Evolutionary conservation across 2,797 vertebrate species (phyloP).

Genomic region (Acrossocheilus fasciatus): DNA sequence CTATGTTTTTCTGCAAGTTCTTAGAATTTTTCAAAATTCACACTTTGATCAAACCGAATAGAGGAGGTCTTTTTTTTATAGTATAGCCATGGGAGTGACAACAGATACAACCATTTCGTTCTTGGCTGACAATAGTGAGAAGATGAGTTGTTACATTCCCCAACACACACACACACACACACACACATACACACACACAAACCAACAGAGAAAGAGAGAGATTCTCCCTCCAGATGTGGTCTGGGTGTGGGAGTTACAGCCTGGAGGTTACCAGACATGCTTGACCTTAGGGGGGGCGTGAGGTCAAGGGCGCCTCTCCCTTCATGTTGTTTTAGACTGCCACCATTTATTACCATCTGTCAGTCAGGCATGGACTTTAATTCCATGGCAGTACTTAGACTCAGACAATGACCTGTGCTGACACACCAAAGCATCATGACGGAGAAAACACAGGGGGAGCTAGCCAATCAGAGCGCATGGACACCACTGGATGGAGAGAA

Average conservation of each 20-base stretch:
- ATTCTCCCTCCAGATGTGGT: constrained; percentile 72
- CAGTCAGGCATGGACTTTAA: constrained; percentile 76
- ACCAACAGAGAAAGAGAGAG: constrained; percentile 41
- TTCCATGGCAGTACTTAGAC: constrained; percentile 64
- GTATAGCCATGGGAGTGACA: not conserved
- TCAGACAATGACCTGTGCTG: constrained; percentile 42
- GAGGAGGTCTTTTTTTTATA: not conserved
- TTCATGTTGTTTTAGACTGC: constrained; percentile 77
- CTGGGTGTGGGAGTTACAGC: constrained; percentile 55
- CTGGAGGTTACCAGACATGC: constrained; percentile 55
- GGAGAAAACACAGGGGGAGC: constrained; percentile 39
- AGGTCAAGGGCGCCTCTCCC: constrained; percentile 77
- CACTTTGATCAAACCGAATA: not conserved
- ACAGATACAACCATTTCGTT: not conserved
- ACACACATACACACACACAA: constrained; percentile 9
- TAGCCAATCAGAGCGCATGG: constrained; percentile 36
- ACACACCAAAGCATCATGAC: constrained; percentile 48
- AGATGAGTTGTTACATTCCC: constrained; percentile 34
- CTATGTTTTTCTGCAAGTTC: constrained; percentile 14
- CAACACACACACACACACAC: constrained; percentile 1
- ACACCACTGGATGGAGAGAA: constrained; percentile 25
- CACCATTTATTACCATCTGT: constrained; percentile 83
- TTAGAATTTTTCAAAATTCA: not conserved
- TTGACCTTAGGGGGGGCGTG: constrained; percentile 55
- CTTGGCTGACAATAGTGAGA: not conserved